These are phyloP conservation scores for Bos javanicus DNA, from an alignment of 2,113 vertebrate genomes.

Conservation along the genomic window DNA sequence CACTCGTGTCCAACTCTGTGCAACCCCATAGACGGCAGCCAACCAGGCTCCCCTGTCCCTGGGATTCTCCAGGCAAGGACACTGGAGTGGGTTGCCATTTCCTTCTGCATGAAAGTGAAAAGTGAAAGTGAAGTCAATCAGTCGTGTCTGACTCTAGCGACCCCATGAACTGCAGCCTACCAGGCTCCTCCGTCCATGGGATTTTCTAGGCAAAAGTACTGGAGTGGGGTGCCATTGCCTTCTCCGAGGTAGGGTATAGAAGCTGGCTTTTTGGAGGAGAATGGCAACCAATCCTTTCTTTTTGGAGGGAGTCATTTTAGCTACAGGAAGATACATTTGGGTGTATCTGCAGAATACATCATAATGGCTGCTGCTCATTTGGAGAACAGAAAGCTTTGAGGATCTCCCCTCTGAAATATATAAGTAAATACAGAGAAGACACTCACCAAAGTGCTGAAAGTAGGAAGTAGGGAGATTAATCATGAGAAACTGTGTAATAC, in stretches of 20 bases:
- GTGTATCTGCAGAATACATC: background rate
- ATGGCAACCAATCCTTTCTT: background rate
- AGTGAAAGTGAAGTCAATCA: too few relatives aligned
- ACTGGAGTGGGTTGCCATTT: too few relatives aligned
- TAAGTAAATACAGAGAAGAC: background rate
- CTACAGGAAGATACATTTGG: background rate
- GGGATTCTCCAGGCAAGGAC: too few relatives aligned
- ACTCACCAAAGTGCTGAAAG: background rate
- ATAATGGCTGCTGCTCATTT: background rate
- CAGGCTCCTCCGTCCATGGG: too few relatives aligned
- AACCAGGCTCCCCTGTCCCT: too few relatives aligned
- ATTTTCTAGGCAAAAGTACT: too few relatives aligned
- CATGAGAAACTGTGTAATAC: background rate
- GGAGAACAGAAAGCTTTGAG: background rate
- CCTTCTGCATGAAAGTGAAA: too few relatives aligned
- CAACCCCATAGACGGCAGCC: too few relatives aligned
- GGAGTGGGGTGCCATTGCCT: too few relatives aligned
- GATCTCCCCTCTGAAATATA: background rate
- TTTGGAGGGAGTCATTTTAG: background rate
- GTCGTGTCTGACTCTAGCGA: too few relatives aligned
- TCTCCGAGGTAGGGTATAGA: background rate
- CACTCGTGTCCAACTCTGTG: too few relatives aligned
- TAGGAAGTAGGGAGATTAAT: background rate
- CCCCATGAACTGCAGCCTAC: too few relatives aligned
- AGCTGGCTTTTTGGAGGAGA: background rate